A percentile compares a stretch with the other conserved stretches of the same genome.
Conservation (phyloP, 2,888 invertebrate species). For the Hypomecis punctinalis region DNA sequence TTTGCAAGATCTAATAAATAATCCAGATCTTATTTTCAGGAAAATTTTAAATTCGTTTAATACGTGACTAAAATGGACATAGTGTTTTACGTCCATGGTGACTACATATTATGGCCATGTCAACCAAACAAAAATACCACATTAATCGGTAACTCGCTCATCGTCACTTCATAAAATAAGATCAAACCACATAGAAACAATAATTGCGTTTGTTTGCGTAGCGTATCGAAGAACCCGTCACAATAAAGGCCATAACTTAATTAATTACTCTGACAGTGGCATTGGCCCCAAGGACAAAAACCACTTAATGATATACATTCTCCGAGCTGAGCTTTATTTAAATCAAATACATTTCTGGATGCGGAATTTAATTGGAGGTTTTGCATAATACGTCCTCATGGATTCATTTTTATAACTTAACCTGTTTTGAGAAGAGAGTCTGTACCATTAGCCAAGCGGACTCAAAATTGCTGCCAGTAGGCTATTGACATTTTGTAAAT, state of each 20-base stretch:
- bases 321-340: not conserved
- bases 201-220: conserved; percentile 16
- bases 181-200: conserved; percentile 12
- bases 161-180: conserved; percentile 6
- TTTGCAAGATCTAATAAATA: too few species aligned
- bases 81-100: too few species aligned
- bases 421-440: not conserved
- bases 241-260: conserved; percentile 18
- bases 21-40: too few species aligned
- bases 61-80: too few species aligned
- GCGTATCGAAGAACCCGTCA: conserved; percentile 6
- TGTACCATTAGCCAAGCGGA: not conserved
- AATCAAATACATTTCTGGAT: not conserved
- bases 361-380: conserved; percentile 3
- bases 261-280: conserved; percentile 17
- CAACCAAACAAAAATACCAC: too few species aligned
- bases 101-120: too few species aligned
- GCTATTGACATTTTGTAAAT: too few species aligned
- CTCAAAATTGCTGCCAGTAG: not conserved
- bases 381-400: too few species aligned
- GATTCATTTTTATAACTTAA: not conserved
- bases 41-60: too few species aligned
- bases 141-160: too few species aligned
- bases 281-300: conserved; percentile 9
- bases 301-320: not conserved